Evolutionary conservation across 2,113 vertebrate genomes (phyloP).

Genomic region (Formicarius rufipectus): DNA sequence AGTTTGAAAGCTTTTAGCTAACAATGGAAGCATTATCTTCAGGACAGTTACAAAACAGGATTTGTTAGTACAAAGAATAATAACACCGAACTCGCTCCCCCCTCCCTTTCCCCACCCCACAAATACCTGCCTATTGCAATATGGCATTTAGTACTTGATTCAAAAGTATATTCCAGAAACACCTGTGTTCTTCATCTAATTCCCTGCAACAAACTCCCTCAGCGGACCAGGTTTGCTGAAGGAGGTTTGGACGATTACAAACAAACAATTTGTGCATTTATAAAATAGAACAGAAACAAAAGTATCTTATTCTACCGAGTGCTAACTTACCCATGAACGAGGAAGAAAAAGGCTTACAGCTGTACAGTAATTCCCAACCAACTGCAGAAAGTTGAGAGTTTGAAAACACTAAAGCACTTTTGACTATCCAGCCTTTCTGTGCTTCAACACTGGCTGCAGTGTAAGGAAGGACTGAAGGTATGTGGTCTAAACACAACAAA

Average conservation of each 20-base stretch:
- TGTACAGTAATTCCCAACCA: conserved; percentile 69
- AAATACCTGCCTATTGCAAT: conserved; percentile 48
- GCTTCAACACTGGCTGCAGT: conserved; percentile 75
- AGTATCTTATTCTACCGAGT: conserved; percentile 62
- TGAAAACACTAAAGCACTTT: conserved; percentile 65
- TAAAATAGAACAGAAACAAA: conserved; percentile 64
- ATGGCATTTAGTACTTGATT: conserved; percentile 1
- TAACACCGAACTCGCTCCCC: neutral
- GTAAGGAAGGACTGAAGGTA: conserved; percentile 89
- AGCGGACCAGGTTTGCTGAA: neutral
- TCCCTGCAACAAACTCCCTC: neutral
- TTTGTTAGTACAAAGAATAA: too few relatives aligned
- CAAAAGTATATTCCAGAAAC: conserved; percentile 45
- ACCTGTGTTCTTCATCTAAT: conserved; percentile 69
- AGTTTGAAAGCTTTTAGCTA: too few relatives aligned
- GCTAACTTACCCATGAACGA: conserved; percentile 86
- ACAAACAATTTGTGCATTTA: conserved; percentile 15
- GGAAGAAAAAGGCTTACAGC: conserved; percentile 73
- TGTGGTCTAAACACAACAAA: conserved; percentile 98
- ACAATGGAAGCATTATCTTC: too few relatives aligned
- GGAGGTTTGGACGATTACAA: conserved; percentile 22
- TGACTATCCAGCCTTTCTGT: conserved; percentile 68
- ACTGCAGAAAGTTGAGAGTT: conserved; percentile 77
- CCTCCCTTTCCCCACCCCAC: neutral
- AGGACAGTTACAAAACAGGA: too few relatives aligned